Base-by-base conservation (phyloP, 2,113 vertebrate genomes). In the Bungarus multicinctus region DNA sequence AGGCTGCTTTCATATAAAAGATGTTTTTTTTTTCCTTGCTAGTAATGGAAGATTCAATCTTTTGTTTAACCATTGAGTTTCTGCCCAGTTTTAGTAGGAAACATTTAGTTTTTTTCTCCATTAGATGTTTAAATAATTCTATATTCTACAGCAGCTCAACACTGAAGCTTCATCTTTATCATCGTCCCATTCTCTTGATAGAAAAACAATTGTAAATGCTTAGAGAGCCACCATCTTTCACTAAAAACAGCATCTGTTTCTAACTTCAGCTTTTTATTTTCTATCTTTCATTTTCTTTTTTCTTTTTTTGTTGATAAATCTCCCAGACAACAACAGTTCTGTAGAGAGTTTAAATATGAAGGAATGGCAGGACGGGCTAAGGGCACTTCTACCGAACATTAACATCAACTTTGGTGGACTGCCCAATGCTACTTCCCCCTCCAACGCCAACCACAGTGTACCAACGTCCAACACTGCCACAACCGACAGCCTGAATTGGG, bases 381-480 rank as follows among this genome's bases (percentile, higher is more conserved):
- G 99, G 98, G 99, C 99, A 96, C 99, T 99, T 97, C 98, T 99
- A 97, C 99, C 99, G 97, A 99, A 99, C 98, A 99, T 99, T 98
- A 99, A 99, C 98, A 99, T 99, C 98, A 99, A 98, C 98, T 99
- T 99, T 97, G 99, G 99, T 98, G 99, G 99, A 97, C 98, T 99
- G 97, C 99, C 98, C 97, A 99, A 99, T 98, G 98, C 98, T 96
- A 99, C 99, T 95, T 98, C 98, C 97, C 99, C 98, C 95, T 99
- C 99, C 98, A 99, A 98, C 98, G 98, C 99, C 98, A 99, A 98
- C 97, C 99, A 99, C 98, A 99, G 99, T 95, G 99, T 99, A 96
- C 98, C 98, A 97, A 98, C 98, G 64, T 97, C 97, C 94, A 98
- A 98, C 97, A 98, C 98, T 94, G 98, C 98, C 96, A 98, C 98